phyloP scores from a whole-genome alignment of 1,140 invertebrate species.

The Drosophila malerkotliana region DNA sequence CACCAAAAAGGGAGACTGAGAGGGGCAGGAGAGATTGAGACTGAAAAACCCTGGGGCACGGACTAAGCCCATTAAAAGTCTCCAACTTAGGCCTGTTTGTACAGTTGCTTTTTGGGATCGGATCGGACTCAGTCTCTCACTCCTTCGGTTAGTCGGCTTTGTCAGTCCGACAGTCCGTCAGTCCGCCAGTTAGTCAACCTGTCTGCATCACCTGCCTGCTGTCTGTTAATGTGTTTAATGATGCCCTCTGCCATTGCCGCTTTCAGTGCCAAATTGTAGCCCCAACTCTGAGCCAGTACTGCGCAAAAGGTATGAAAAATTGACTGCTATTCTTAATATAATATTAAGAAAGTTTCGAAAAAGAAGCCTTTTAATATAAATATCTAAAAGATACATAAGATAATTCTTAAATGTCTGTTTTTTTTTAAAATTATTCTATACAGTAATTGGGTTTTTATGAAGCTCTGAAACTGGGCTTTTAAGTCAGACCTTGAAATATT shows the following conservation, averaged over 20 bases:
- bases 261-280: slow-evolving; percentile 69
- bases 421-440: no score
- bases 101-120: slow-evolving; percentile 50
- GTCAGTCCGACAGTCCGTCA: slow-evolving; percentile 27
- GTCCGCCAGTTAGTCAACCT: slow-evolving; percentile 59
- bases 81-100: slow-evolving; percentile 48
- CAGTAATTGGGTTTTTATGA: no score
- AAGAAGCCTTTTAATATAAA: not conserved
- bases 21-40: not conserved
- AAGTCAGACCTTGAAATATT: not conserved
- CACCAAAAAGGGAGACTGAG: slow-evolving; percentile 1
- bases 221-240: slow-evolving; percentile 79
- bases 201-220: slow-evolving; percentile 71
- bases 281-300: slow-evolving; percentile 2
- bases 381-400: no score
- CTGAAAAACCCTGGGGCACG: slow-evolving; percentile 56
- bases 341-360: not conserved
- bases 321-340: not conserved
- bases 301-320: slow-evolving; percentile 1
- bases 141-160: slow-evolving; percentile 19
- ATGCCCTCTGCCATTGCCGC: slow-evolving; percentile 66
- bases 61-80: slow-evolving; percentile 73
- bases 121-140: slow-evolving; percentile 4
- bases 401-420: no score
- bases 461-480: not conserved